Percentiles rank a stretch among this genome's conserved stretches.
These are phyloP conservation scores for Harpagifer antarcticus DNA, from an alignment of 2,797 vertebrate species.

Conservation along the genomic window DNA sequence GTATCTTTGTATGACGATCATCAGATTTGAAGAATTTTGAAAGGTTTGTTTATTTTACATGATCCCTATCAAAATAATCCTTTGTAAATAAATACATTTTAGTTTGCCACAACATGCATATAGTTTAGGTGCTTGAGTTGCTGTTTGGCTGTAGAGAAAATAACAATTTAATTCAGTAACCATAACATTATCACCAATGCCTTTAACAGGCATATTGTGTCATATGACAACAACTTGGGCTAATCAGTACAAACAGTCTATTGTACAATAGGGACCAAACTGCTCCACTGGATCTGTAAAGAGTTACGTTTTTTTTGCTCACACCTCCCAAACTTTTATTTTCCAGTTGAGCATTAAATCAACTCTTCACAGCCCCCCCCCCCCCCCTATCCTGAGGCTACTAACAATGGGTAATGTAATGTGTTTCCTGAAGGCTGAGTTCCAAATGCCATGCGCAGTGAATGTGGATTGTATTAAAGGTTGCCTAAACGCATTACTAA, in stretches of 20 bases:
- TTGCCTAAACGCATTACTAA: conserved; percentile 52
- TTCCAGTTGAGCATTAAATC: conserved; percentile 3
- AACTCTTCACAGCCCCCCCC: neutral
- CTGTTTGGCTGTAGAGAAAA: neutral
- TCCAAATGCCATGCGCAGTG: conserved; percentile 34
- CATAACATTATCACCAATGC: neutral
- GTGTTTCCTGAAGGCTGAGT: conserved; percentile 43
- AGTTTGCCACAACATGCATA: neutral
- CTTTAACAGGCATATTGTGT: neutral
- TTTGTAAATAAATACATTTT: too few relatives aligned
- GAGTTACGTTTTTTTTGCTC: neutral
- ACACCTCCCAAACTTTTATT: neutral
- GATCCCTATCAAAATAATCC: too few relatives aligned
- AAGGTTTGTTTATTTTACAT: too few relatives aligned
- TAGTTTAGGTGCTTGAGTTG: neutral
- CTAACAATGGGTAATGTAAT: conserved; percentile 36
- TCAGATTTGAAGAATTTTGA: too few relatives aligned
- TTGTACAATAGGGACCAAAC: neutral
- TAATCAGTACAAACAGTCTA: neutral
- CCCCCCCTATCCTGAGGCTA: conserved; percentile 23
- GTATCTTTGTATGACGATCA: too few relatives aligned
- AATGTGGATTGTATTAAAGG: conserved; percentile 24
- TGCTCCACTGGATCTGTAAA: neutral
- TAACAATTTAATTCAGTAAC: neutral
- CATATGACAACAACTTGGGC: neutral